phyloP scores from a whole-genome alignment of 2,888 invertebrate genomes.

The Epirrita christyi region DNA sequence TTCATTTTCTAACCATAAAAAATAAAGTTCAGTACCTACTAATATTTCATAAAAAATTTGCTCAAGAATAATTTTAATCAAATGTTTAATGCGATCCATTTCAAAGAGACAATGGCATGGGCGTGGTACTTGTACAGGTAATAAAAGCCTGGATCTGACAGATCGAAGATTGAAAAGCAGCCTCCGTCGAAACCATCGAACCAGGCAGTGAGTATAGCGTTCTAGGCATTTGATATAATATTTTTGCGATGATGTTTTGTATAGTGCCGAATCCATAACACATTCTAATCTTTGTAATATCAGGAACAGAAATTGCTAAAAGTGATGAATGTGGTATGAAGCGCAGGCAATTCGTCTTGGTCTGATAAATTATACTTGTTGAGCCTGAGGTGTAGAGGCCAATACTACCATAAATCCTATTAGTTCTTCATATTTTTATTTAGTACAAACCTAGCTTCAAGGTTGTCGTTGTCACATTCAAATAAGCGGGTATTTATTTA shows the following conservation, averaged over 20 bases:
- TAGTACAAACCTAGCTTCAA: too few relatives aligned
- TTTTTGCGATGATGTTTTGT: not conserved
- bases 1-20: not conserved
- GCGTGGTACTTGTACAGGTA: slow-evolving; percentile 35
- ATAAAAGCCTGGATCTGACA: slow-evolving; percentile 39
- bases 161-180: slow-evolving; percentile 40
- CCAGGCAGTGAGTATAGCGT: slow-evolving; percentile 21
- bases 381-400: not conserved
- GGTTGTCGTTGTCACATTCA: not conserved
- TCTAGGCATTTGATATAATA: slow-evolving; percentile 12
- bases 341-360: slow-evolving; percentile 4
- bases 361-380: slow-evolving; percentile 3
- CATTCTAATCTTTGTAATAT: not conserved
- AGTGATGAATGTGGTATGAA: not conserved
- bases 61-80: not conserved
- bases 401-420: too few relatives aligned
- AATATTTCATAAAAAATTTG: too few relatives aligned
- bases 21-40: not conserved
- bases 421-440: too few relatives aligned
- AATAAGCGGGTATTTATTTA: not conserved
- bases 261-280: slow-evolving; percentile 10
- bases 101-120: slow-evolving; percentile 29
- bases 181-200: slow-evolving; percentile 33
- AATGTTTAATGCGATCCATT: slow-evolving; percentile 18
- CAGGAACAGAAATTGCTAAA: not conserved